Evolutionary conservation across 2,113 vertebrate species (phyloP).

Genomic region (Romanogobio albipinnatus): DNA sequence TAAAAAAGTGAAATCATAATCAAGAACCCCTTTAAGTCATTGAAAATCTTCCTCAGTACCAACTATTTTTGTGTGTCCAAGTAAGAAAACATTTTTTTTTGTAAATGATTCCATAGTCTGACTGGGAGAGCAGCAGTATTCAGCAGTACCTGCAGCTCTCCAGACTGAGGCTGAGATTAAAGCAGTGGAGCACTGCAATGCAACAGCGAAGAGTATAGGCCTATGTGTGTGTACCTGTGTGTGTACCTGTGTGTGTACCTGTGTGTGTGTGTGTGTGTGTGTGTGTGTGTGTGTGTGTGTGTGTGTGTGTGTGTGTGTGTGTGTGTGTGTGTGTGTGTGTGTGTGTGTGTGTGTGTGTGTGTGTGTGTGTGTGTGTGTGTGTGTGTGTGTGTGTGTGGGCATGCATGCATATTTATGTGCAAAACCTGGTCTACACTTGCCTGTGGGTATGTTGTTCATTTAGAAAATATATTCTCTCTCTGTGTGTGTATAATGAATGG

Average conservation of each 20-base stretch:
- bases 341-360: background rate
- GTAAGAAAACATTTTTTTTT: background rate
- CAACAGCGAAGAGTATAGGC: background rate
- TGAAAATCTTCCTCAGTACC: background rate
- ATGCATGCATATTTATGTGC: background rate
- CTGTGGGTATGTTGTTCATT: slow-evolving; percentile 1
- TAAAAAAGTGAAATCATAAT: too few relatives aligned
- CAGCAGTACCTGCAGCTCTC: background rate
- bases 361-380: background rate
- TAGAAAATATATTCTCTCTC: background rate
- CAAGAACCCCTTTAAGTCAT: too few relatives aligned
- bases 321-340: background rate
- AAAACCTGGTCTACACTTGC: background rate
- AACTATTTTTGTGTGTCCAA: background rate
- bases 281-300: background rate
- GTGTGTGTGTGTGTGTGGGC: too few relatives aligned
- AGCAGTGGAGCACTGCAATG: background rate
- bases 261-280: too few relatives aligned
- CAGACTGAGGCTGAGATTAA: background rate
- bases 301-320: too few relatives aligned
- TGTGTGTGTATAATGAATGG: background rate
- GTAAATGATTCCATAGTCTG: background rate
- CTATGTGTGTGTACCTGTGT: too few relatives aligned
- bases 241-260: too few relatives aligned
- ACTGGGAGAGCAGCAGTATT: background rate